Evolutionary conservation across 2,888 invertebrate species (phyloP).

Genomic region (Synergus japonicus): DNA sequence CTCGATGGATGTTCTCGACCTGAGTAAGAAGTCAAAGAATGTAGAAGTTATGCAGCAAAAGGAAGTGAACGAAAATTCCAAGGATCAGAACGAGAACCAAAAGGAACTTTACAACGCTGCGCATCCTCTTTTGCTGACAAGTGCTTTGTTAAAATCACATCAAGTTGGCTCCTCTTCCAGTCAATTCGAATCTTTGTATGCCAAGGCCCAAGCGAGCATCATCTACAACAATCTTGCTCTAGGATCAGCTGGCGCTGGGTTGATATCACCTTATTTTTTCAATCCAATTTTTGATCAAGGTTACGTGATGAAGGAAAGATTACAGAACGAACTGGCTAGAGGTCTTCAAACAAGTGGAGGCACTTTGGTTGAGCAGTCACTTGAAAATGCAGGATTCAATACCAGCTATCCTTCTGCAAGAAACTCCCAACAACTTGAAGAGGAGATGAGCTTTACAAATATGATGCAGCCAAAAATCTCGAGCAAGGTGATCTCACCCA

Average conservation of each 20-base stretch:
- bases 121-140: conserved; percentile 81
- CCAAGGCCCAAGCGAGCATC: conserved; percentile 68
- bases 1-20: conserved; percentile 88
- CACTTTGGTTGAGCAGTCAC: conserved; percentile 79
- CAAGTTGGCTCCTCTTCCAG: conserved; percentile 59
- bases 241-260: conserved; percentile 76
- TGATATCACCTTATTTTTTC: conserved; percentile 82
- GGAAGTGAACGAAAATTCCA: conserved; percentile 60
- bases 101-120: conserved; percentile 59
- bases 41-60: conserved; percentile 58
- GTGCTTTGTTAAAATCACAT: conserved; percentile 82
- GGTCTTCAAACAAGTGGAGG: conserved; percentile 86
- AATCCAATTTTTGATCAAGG: conserved; percentile 81
- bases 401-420: conserved; percentile 20
- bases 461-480: conserved; percentile 56
- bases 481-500: conserved; percentile 44
- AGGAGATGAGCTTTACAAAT: conserved; percentile 60
- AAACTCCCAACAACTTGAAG: conserved; percentile 47
- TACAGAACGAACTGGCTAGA: conserved; percentile 83
- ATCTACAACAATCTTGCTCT: conserved; percentile 69
- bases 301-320: conserved; percentile 81
- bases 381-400: conserved; percentile 58
- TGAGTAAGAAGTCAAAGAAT: conserved; percentile 84
- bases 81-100: conserved; percentile 49
- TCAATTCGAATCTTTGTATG: conserved; percentile 70